phyloP scores from a whole-genome alignment of 2,888 invertebrate species.

The Nymphalis polychloros region DNA sequence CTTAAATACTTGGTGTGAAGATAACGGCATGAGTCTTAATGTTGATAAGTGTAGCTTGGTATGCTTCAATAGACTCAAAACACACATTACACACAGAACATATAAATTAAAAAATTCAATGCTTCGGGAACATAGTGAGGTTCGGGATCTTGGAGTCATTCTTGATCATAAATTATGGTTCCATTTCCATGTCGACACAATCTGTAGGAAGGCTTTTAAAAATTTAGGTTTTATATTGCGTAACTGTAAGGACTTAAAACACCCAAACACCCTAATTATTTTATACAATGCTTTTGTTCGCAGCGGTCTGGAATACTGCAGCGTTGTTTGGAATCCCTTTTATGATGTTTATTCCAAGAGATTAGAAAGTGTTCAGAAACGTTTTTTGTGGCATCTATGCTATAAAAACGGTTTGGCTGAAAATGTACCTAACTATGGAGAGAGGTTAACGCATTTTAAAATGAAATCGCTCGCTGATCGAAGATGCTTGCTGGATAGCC shows the following conservation, averaged over 20 bases:
- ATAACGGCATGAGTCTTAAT: slow-evolving; percentile 19
- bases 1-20: slow-evolving; percentile 21
- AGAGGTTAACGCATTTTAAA: too few relatives aligned
- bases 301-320: slow-evolving; percentile 19
- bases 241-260: slow-evolving; percentile 16
- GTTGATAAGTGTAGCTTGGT: slow-evolving; percentile 22
- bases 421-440: too few relatives aligned
- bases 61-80: neutral
- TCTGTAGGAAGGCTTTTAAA: slow-evolving; percentile 5
- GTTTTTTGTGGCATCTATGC: too few relatives aligned
- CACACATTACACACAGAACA: neutral
- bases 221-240: slow-evolving; percentile 20
- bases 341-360: too few relatives aligned
- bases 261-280: neutral
- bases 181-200: slow-evolving; percentile 14
- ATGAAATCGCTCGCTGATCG: too few relatives aligned
- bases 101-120: neutral
- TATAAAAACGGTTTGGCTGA: too few relatives aligned
- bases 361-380: too few relatives aligned
- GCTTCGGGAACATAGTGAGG: neutral
- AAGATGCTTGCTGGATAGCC: too few relatives aligned
- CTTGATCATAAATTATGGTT: slow-evolving; percentile 16
- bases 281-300: slow-evolving; percentile 20
- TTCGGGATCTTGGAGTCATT: slow-evolving; percentile 13
- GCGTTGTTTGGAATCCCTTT: neutral